Evolutionary conservation across 2,797 vertebrate genomes (phyloP).

Genomic region (Prunella strophiata): DNA sequence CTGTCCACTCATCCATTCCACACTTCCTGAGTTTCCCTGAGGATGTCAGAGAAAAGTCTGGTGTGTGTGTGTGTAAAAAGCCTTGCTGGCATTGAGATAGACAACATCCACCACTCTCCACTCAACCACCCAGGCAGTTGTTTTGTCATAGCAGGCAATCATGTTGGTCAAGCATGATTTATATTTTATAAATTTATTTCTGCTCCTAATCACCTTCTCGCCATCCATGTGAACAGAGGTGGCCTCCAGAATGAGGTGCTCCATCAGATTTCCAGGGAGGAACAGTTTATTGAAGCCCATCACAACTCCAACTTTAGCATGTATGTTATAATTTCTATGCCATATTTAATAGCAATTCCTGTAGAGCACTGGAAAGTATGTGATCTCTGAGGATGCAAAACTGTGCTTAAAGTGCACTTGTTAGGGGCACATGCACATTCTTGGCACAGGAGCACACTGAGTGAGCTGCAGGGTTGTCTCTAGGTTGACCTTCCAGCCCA

Average conservation of each 20-base stretch:
- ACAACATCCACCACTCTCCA: not conserved
- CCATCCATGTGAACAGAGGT: not conserved
- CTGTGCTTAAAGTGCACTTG: not conserved
- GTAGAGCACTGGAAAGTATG: not conserved
- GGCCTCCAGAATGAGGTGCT: not conserved
- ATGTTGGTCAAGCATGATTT: not conserved
- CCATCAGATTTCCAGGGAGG: not conserved
- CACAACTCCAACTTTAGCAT: not conserved
- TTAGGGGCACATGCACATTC: not conserved
- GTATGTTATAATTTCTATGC: not conserved
- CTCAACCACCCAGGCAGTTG: not conserved
- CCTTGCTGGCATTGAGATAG: not conserved
- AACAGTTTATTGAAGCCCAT: not conserved
- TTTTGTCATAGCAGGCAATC: not conserved
- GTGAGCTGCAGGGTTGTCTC: not conserved
- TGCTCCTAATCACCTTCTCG: not conserved
- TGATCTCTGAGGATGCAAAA: not conserved
- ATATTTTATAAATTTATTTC: not conserved
- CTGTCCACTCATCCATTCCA: not conserved
- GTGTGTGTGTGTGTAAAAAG: not conserved
- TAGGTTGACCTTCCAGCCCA: not conserved
- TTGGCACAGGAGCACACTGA: not conserved
- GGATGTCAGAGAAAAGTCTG: not conserved
- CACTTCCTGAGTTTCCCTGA: not conserved
- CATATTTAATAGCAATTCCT: not conserved